Evolutionary conservation across 1,140 invertebrate genomes (phyloP), one percentile per base, ranked within the genome.

Genomic region (Zaprionus africanus): DNA sequence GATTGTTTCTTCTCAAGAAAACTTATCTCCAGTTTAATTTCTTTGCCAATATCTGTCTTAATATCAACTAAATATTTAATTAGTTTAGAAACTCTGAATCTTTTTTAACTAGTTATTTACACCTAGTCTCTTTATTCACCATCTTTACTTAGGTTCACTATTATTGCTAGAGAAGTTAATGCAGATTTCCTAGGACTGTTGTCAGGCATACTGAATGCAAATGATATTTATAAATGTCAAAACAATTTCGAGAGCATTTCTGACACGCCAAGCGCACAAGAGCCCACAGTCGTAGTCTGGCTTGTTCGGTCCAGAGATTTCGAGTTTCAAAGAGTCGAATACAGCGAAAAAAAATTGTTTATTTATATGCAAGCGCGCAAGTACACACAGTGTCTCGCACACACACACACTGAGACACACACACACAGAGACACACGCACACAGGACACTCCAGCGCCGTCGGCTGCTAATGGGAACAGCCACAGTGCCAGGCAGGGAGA

Each of bases 331-430:
- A 76, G 59, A 83, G 73, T 57, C 51, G 19, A 51, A 51, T 26
- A 22, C 43, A 76, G 49, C 70, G 36, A 86, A 83, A 83, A 83
- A 83, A 78, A 71, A 79, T 76, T 66, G 68, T 83, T 80, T 83
- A 86, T 86, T 88, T 86, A 86, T 86, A 36, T 56, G 58, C 34
- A 49, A n/a, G 53, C 46, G 19, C 28, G 11, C 13, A 34, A 46
- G 41, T 46, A 58, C 36, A 38, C 28, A 53, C 38, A 68, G n/a
- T 9, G 41, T 46, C n/a, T 46, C 41, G n/a, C 56, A 71, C 24
- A 66, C 57, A 59, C 34, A 75, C 31, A 63, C 51, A 24, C n/a
- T n/a, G n/a, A n/a, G n/a, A n/a, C 64, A 54, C 38, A 38, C 26
- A 36, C 41, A 62, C n/a, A n/a, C 5, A n/a, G 11, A 19, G 12